Evolutionary conservation across 2,888 invertebrate genomes (phyloP).

Genomic region (Cloeon dipterum): DNA sequence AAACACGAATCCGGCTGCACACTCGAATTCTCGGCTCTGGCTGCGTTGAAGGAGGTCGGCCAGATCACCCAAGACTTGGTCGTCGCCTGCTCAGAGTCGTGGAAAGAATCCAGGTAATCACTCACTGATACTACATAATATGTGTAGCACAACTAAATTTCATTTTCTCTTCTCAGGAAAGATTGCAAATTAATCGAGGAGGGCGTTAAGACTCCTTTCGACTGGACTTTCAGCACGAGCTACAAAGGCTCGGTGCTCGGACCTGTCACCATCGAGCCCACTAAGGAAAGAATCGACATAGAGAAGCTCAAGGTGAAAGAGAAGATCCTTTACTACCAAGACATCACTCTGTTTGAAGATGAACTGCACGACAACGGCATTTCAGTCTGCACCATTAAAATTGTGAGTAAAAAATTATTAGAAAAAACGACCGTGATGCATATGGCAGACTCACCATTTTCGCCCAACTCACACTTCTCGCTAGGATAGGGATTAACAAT

Average conservation of each 20-base stretch:
- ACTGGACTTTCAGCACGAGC: constrained; percentile 92
- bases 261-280: constrained; percentile 30
- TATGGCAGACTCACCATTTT: no score
- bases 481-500: no score
- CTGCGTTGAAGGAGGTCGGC: constrained; percentile 65
- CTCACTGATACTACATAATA: no score
- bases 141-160: no score
- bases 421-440: no score
- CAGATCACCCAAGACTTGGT: constrained; percentile 49
- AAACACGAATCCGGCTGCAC: constrained; percentile 37
- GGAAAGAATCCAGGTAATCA: constrained; percentile 55
- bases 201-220: constrained; percentile 59
- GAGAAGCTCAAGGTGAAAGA: constrained; percentile 74
- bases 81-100: constrained; percentile 74
- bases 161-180: constrained; percentile 33
- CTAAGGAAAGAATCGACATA: constrained; percentile 59
- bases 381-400: constrained; percentile 73
- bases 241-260: constrained; percentile 62
- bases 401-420: no score
- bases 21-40: constrained; percentile 71
- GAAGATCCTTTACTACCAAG: constrained; percentile 82
- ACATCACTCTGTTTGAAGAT: constrained; percentile 88
- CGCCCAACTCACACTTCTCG: no score
- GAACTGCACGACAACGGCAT: constrained; percentile 96
- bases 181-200: constrained; percentile 30